A percentile compares a stretch with the other conserved stretches of the same genome.
phyloP scores from a whole-genome alignment of 1,140 invertebrate species.

The Zaprionus africanus region DNA sequence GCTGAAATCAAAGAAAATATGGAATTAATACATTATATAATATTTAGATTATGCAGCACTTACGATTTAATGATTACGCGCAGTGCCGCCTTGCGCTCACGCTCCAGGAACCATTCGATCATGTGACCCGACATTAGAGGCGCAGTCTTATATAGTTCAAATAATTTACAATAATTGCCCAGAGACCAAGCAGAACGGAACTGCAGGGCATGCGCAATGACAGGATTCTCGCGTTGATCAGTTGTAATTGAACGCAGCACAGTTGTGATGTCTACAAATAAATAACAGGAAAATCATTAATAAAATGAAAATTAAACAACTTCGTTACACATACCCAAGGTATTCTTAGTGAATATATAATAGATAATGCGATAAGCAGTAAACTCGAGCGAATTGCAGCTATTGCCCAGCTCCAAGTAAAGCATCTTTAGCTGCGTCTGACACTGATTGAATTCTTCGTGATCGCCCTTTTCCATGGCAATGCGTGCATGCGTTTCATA shows the following conservation, averaged over 20 bases:
- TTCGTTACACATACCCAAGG: constrained; percentile 89
- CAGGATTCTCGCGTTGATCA: constrained; percentile 92
- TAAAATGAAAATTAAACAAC: not conserved
- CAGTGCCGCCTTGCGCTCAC: constrained; percentile 95
- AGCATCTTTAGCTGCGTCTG: constrained; percentile 98
- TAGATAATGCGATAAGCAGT: constrained; percentile 98
- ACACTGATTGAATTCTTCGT: constrained; percentile 99
- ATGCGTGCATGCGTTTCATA: constrained; percentile 99
- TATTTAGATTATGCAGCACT: constrained; percentile 85
- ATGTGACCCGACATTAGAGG: constrained; percentile 98
- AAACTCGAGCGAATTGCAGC: constrained; percentile 92
- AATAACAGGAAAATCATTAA: not conserved
- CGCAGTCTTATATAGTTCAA: constrained; percentile 93
- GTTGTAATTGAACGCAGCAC: constrained; percentile 91
- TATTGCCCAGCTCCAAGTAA: constrained; percentile 90
- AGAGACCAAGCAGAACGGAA: constrained; percentile 95
- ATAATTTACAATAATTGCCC: constrained; percentile 96
- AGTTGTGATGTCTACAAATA: constrained; percentile 93
- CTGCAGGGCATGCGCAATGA: constrained; percentile 93
- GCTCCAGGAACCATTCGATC: constrained; percentile 98
- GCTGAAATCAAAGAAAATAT: constrained; percentile 87
- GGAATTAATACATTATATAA: not conserved
- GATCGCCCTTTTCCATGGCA: constrained; percentile 98
- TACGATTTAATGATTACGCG: constrained; percentile 98
- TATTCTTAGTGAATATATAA: constrained; percentile 98